Evolutionary conservation across 2,113 vertebrate genomes (phyloP), one percentile per base, ranked within the genome.

Genomic region (Pseudorasbora parva): DNA sequence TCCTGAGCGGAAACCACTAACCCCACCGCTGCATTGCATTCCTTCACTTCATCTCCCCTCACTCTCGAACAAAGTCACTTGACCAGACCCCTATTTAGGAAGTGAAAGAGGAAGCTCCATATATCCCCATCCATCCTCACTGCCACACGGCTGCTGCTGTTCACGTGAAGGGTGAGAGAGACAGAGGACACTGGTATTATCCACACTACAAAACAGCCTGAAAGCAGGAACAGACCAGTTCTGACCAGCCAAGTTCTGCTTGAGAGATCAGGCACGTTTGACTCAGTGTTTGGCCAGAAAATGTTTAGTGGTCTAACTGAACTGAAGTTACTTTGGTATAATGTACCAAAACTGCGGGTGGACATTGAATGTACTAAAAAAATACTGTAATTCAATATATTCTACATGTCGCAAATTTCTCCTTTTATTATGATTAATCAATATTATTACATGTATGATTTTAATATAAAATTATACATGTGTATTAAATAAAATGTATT

Each of bases 101-200:
- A 94, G 92, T 93, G 93, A 94, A 94, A 95, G 93, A 95, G 93
- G 94, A 95, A 94, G 93, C 87, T 7, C 45, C 86, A 78, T 85
- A 88, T 83, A 82, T 91, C 91, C 92, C 91, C 93, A 91, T 92
- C 92, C 91, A 90, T 86, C 89, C 86, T 82, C 88, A 89, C 89
- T 88, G 84, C 84, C 88, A 88, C 90, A 90, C 84, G 90, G 82
- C 88, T 84, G 69, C 87, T 83, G 87, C 25, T 5, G 88, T 91
- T 92, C 92, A 92, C 88, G 88, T 92, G 90, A 92, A 90, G 87
- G 66, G 21, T 1, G 85, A 86, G 88, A 89, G 81, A 62, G 8
- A 90, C 84, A 90, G 79, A 76, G 23, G 86, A 80, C 86, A 75
- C 74, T 84, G 84, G 66, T 43, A 23, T 75, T 79, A 87, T 82